phyloP scores from a whole-genome alignment of 2,113 vertebrate species.

The Lophius piscatorius region DNA sequence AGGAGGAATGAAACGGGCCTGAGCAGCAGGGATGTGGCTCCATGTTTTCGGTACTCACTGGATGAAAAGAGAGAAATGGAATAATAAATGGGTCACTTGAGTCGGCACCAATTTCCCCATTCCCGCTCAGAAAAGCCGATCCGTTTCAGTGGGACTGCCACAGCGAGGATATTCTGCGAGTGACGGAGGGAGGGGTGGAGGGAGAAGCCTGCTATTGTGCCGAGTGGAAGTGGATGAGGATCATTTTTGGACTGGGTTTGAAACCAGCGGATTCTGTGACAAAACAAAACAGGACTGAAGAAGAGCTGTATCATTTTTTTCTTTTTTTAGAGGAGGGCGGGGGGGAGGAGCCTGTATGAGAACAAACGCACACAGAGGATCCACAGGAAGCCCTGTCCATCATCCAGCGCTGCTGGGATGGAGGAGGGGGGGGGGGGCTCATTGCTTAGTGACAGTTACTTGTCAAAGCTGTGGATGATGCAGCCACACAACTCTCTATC shows the following conservation, averaged over 20 bases:
- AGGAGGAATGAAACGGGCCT: constrained; percentile 39
- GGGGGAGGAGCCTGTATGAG: neutral
- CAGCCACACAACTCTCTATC: constrained; percentile 41
- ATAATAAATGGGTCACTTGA: constrained; percentile 51
- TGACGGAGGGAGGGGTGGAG: neutral
- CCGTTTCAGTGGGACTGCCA: constrained; percentile 49
- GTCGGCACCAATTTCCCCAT: constrained; percentile 34
- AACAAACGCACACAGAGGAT: neutral
- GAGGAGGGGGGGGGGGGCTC: neutral
- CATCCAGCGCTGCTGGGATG: constrained; percentile 28
- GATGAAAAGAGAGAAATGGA: constrained; percentile 25
- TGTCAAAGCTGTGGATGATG: constrained; percentile 58
- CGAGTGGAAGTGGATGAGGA: neutral
- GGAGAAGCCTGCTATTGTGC: neutral
- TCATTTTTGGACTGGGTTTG: neutral
- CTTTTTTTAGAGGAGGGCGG: neutral
- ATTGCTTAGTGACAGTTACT: constrained; percentile 54
- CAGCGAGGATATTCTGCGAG: constrained; percentile 17
- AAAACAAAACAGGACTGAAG: too few relatives aligned
- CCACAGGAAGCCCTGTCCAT: constrained; percentile 33
- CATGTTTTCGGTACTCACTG: constrained; percentile 40
- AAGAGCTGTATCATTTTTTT: too few relatives aligned
- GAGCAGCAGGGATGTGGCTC: constrained; percentile 49
- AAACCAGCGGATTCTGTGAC: neutral
- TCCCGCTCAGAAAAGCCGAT: constrained; percentile 30